Conservation (phyloP, 2,888 invertebrate genomes). For the Alloscopus bannaensis region DNA sequence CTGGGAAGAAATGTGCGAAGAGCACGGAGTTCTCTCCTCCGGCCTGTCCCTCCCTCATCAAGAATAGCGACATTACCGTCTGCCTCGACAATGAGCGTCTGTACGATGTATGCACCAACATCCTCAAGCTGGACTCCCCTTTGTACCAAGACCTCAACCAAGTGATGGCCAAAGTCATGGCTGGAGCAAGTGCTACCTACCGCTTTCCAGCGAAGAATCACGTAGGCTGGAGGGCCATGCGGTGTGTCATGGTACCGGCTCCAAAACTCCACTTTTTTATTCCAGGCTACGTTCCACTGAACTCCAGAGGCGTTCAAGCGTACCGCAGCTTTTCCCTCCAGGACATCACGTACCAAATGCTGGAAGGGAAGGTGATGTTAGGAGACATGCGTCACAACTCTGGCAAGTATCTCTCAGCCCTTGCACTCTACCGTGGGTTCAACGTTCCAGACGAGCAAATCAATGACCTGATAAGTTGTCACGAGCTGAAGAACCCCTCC, state of each 20-base stretch:
- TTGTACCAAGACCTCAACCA: conserved; percentile 51
- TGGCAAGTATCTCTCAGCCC: conserved; percentile 48
- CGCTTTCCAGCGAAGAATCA: conserved; percentile 56
- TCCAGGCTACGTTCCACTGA: conserved; percentile 59
- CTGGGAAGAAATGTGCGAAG: conserved; percentile 61
- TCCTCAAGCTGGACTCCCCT: conserved; percentile 46
- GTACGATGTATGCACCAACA: conserved; percentile 77
- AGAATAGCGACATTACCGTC: conserved; percentile 73
- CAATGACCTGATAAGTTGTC: neutral
- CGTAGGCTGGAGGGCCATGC: conserved; percentile 38
- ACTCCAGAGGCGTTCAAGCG: conserved; percentile 60
- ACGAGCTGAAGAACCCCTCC: conserved; percentile 8
- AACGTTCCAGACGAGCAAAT: conserved; percentile 21
- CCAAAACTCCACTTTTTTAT: conserved; percentile 66
- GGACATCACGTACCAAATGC: conserved; percentile 33
- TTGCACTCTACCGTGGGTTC: conserved; percentile 36
- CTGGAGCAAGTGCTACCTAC: conserved; percentile 48
- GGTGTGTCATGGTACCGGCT: conserved; percentile 46
- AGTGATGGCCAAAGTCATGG: conserved; percentile 53
- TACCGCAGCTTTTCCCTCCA: conserved; percentile 46
- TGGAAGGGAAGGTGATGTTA: conserved; percentile 19
- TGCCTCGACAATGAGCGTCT: conserved; percentile 79
- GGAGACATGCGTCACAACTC: neutral
- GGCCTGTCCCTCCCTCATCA: conserved; percentile 41
- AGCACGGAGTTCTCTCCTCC: conserved; percentile 55